phyloP scores from a whole-genome alignment of 2,113 vertebrate genomes.

The Siphamia tubifer region DNA sequence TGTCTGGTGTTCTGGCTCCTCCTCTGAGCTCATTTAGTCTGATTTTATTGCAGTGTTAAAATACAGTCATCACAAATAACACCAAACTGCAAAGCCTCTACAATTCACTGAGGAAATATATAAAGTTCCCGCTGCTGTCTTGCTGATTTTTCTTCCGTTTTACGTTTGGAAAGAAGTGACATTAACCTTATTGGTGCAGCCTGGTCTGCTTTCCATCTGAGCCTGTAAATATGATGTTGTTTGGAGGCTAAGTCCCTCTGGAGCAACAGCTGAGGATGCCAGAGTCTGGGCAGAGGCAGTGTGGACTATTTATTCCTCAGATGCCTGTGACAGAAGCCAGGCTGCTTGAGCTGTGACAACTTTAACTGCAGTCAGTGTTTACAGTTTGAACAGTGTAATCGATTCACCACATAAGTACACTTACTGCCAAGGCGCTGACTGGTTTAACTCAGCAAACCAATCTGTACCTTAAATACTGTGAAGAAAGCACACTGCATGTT shows the following conservation, averaged over 20 bases:
- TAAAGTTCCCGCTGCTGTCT: not conserved
- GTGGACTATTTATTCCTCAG: conserved; percentile 63
- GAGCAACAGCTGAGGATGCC: conserved; percentile 65
- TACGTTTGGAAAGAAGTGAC: not conserved
- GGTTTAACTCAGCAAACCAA: not conserved
- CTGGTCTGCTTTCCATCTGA: conserved; percentile 35
- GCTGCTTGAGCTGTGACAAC: conserved; percentile 42
- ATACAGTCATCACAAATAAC: conserved; percentile 33
- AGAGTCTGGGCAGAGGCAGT: conserved; percentile 37
- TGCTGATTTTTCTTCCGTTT: not conserved
- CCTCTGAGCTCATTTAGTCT: conserved; percentile 43
- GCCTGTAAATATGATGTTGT: conserved; percentile 40
- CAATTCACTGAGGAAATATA: not conserved
- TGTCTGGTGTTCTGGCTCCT: conserved; percentile 64
- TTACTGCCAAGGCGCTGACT: not conserved
- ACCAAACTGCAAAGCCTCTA: not conserved
- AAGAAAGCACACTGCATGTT: no score
- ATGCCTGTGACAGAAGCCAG: conserved; percentile 48
- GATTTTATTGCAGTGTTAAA: conserved; percentile 16
- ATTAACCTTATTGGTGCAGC: not conserved
- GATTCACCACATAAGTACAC: conserved; percentile 8
- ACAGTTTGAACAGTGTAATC: not conserved
- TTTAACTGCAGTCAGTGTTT: conserved; percentile 13
- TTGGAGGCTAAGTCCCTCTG: conserved; percentile 33
- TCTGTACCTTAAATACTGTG: not conserved